phyloP scores from a whole-genome alignment of 2,797 vertebrate genomes.

The Betta splendens region DNA sequence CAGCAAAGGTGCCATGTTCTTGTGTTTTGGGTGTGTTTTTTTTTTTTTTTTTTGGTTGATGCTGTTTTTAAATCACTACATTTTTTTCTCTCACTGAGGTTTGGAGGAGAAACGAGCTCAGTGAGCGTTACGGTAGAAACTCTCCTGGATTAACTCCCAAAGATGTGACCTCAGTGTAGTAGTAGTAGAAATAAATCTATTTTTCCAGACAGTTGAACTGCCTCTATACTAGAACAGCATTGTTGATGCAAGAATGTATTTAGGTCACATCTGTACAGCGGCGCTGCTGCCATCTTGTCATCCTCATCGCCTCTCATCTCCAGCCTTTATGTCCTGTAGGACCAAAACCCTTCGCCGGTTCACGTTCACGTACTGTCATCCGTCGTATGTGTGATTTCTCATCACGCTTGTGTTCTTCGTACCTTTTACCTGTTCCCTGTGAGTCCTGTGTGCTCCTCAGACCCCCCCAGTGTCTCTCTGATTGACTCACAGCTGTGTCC shows the following conservation, averaged over 20 bases:
- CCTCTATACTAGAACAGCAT: slow-evolving; percentile 66
- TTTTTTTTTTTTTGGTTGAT: too few species aligned
- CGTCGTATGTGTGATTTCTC: slow-evolving; percentile 20
- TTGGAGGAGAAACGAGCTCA: slow-evolving; percentile 3
- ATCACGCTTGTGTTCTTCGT: slow-evolving; percentile 17
- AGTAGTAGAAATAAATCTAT: slow-evolving; percentile 49
- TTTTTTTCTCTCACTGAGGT: slow-evolving; percentile 25
- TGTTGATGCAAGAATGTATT: slow-evolving; percentile 80
- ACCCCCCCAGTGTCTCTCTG: too few species aligned
- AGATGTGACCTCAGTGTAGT: slow-evolving; percentile 68
- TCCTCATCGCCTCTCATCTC: slow-evolving; percentile 47
- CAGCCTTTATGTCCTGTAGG: slow-evolving; percentile 52
- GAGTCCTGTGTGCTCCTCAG: slow-evolving; percentile 30
- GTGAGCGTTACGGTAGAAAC: slow-evolving; percentile 37
- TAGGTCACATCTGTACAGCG: slow-evolving; percentile 62
- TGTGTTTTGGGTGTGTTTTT: too few species aligned
- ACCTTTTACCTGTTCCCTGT: slow-evolving; percentile 5
- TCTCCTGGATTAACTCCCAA: slow-evolving; percentile 54
- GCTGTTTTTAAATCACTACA: slow-evolving; percentile 16
- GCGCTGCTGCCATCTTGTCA: slow-evolving; percentile 46
- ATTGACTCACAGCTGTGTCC: slow-evolving; percentile 21
- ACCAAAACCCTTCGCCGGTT: slow-evolving; percentile 54
- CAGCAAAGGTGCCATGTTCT: slow-evolving; percentile 45
- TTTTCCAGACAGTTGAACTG: slow-evolving; percentile 69
- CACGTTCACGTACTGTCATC: slow-evolving; percentile 8